These are phyloP conservation scores for Tenthredo amoena DNA, from an alignment of 2,888 invertebrate genomes.

Conservation along the genomic window DNA sequence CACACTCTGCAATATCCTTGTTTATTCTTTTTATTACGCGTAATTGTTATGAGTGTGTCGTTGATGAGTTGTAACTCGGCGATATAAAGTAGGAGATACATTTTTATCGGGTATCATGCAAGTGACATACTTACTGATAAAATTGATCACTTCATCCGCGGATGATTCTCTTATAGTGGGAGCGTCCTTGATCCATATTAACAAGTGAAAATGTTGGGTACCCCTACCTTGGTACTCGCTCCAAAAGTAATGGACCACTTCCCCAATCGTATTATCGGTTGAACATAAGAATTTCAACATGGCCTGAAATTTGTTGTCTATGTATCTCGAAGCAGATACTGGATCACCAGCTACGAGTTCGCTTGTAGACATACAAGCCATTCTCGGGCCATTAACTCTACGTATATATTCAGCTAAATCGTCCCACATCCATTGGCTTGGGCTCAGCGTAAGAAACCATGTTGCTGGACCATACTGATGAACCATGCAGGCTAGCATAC, in stretches of 20 bases:
- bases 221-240: constrained; percentile 60
- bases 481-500: too few relatives aligned
- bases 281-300: constrained; percentile 64
- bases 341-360: constrained; percentile 68
- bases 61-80: constrained; percentile 60
- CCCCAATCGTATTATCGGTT: constrained; percentile 58
- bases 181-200: constrained; percentile 64
- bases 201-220: constrained; percentile 61
- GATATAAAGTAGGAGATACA: constrained; percentile 61
- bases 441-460: too few relatives aligned
- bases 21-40: constrained; percentile 62
- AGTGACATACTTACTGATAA: constrained; percentile 59
- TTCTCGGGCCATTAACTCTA: background rate
- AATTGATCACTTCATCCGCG: constrained; percentile 60
- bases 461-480: too few relatives aligned
- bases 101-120: constrained; percentile 63
- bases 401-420: too few relatives aligned
- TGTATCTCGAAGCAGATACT: constrained; percentile 66
- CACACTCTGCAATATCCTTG: constrained; percentile 59
- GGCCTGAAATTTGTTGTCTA: constrained; percentile 68
- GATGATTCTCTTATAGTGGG: constrained; percentile 59
- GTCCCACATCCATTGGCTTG: too few relatives aligned
- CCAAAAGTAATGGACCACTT: constrained; percentile 57
- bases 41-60: constrained; percentile 63
- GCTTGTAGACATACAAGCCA: constrained; percentile 59